Percentiles rank a stretch among this genome's conserved stretches.
Conservation (phyloP, 2,797 vertebrate species). For the Danio tinwini region DNA sequence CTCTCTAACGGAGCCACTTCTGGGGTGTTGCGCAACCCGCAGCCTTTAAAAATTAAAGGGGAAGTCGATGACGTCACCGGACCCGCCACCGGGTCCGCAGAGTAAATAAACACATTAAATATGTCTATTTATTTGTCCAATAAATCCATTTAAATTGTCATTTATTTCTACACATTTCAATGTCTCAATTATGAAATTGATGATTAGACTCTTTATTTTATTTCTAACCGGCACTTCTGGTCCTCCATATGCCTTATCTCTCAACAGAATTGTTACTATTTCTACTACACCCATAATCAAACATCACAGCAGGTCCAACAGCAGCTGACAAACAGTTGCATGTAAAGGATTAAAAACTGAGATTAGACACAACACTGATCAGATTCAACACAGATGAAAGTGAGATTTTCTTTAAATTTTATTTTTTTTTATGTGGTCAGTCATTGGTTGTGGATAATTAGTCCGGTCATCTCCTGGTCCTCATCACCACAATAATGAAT, state of each 20-base stretch:
- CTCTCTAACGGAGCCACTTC: no score
- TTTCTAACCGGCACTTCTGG: no score
- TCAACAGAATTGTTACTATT: not conserved
- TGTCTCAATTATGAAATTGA: no score
- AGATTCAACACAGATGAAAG: slow-evolving; percentile 7
- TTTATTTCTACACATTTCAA: no score
- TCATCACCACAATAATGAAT: slow-evolving; percentile 53
- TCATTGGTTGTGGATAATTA: slow-evolving; percentile 14
- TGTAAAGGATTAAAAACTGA: slow-evolving; percentile 27
- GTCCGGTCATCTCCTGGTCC: slow-evolving; percentile 30
- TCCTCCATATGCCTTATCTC: not conserved
- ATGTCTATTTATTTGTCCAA: no score
- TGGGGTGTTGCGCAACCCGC: no score
- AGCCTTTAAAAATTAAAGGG: no score
- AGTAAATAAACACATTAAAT: no score
- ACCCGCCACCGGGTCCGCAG: no score
- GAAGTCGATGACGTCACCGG: no score
- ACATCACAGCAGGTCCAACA: not conserved
- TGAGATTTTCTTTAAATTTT: not conserved
- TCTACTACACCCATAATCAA: not conserved
- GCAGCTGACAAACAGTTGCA: slow-evolving; percentile 32
- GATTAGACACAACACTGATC: slow-evolving; percentile 32
- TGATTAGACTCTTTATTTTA: no score
- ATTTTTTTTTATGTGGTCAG: not conserved
- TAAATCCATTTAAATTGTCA: no score